Evolutionary conservation across 2,888 invertebrate species (phyloP), one percentile per base, ranked within the genome.

Genomic region (Sinotaia quadrata): DNA sequence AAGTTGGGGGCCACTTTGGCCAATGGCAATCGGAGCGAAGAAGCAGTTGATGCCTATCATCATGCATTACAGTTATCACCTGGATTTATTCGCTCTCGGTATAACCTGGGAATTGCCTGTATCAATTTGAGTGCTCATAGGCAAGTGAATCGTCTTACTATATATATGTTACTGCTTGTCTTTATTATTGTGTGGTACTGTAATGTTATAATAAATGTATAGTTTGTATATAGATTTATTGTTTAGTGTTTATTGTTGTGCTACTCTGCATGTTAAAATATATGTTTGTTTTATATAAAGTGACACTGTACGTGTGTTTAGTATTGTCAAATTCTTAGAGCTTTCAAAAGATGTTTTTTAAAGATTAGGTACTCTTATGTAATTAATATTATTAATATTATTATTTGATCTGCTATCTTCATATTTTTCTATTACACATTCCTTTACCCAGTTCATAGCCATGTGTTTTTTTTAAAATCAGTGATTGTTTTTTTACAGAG

Each of bases 61-160:
- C 92, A 92, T 82, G 97, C 98, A 44, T 90, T 99, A 61, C 92
- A 94, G 84, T 90, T 98, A 60, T 94, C 95, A 72, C 99, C 99
- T 7, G 98, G 98, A 2, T 99, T 96, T 88, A 96, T 99, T 74
- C 91, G 99, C 70, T 97, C 98, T 8, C 91, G 99, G 72, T 99
- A 97, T 87, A 99, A 99, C 90, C 93, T 99, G 69, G 98, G 98
- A 33, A 97, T 99, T 67, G 96, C 97, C 71, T 99, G 98, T 87
- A 95, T 98, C 89, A 98, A 98, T 89, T 91, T 99, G 56, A 93
- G 94, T 79, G 96, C 96, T 54, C 94, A 98, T 85, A 91, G 89
- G 92, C 92, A 78, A 76, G 84, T 67, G 7, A 15, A 21, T n/a
- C n/a, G n/a, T n/a, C n/a, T n/a, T n/a, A n/a, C n/a, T n/a, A n/a